Conservation (phyloP, 2,888 invertebrate species). For the Acanthoscelides obtectus region DNA sequence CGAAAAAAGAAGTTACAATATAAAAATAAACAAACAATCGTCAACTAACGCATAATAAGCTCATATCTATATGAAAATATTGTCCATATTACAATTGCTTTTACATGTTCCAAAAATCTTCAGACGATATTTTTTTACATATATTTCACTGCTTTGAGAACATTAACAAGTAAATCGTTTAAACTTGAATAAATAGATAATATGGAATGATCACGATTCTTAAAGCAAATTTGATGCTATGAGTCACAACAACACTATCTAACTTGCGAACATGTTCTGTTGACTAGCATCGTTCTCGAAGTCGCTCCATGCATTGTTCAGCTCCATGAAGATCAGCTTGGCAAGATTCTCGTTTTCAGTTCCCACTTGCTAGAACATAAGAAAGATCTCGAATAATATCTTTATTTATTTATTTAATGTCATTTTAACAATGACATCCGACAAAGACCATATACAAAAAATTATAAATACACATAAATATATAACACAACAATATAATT, state of each 20-base stretch:
- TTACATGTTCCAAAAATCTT: neutral
- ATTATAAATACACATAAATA: no score
- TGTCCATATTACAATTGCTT: neutral
- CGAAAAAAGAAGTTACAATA: neutral
- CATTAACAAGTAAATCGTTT: neutral
- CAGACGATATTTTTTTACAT: neutral
- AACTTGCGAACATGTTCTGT: conserved; percentile 56
- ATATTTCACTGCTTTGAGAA: neutral
- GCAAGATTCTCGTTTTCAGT: conserved; percentile 90
- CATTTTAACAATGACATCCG: no score
- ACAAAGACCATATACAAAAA: no score
- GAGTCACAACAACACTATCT: neutral
- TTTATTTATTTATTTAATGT: no score
- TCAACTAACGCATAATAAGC: neutral
- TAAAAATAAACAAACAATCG: neutral
- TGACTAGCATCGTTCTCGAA: conserved; percentile 86
- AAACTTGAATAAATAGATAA: neutral
- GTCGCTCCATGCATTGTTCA: conserved; percentile 98
- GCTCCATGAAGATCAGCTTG: conserved; percentile 95
- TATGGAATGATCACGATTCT: conserved; percentile 1
- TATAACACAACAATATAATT: no score
- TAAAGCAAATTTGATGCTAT: neutral
- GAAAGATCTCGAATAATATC: conserved; percentile 5
- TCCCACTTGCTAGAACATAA: conserved; percentile 72
- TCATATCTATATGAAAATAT: neutral